Conservation (phyloP, 2,797 vertebrate genomes). For the Neosilurus hyrtlii region DNA sequence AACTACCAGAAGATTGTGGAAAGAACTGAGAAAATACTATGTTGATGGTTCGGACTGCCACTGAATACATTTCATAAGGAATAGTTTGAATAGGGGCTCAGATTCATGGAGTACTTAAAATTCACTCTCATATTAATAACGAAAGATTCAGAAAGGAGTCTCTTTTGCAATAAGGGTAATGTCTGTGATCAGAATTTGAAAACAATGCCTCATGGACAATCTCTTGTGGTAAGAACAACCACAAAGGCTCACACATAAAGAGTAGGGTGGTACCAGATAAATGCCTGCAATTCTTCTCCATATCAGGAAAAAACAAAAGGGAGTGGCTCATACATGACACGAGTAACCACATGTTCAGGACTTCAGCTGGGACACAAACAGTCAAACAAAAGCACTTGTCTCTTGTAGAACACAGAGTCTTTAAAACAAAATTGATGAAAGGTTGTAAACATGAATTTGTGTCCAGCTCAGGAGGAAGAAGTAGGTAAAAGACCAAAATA, state of each 20-base stretch:
- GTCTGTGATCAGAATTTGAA: not conserved
- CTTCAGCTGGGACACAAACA: conserved; percentile 19
- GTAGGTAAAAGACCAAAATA: not conserved
- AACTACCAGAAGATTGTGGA: not conserved
- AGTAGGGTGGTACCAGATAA: conserved; percentile 12
- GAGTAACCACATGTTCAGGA: conserved; percentile 14
- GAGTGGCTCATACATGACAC: conserved; percentile 10
- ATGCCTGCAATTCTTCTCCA: not conserved
- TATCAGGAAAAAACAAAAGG: conserved; percentile 15
- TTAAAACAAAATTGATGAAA: conserved; percentile 29
- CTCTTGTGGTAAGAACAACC: not conserved
- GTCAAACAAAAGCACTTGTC: conserved; percentile 27
- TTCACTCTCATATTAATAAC: not conserved
- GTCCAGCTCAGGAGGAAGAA: not conserved
- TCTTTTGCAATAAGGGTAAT: no score
- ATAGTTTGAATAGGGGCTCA: not conserved
- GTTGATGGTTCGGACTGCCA: not conserved
- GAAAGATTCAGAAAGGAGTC: not conserved
- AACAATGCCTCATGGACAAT: not conserved
- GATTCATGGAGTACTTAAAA: not conserved
- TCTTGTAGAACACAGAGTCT: not conserved
- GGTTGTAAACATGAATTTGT: not conserved
- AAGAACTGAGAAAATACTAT: not conserved
- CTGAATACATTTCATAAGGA: not conserved
- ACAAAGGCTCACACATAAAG: not conserved